These are phyloP conservation scores for Himalopsyche phryganea DNA, from an alignment of 1,140 invertebrate species.

Conservation along the genomic window DNA sequence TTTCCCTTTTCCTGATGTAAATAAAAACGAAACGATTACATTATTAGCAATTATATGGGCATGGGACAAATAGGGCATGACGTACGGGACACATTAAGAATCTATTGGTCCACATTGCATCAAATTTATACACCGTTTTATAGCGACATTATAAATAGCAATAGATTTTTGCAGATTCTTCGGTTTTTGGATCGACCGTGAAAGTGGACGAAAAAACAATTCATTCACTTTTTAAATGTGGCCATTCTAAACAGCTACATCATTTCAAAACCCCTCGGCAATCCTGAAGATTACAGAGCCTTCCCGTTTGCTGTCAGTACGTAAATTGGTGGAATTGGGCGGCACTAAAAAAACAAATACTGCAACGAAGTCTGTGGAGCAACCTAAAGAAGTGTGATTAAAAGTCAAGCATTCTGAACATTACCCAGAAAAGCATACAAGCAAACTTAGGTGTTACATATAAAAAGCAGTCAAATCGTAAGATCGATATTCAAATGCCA, in stretches of 20 bases:
- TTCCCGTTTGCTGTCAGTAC: not conserved
- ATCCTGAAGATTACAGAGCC: not conserved
- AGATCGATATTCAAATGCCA: slow-evolving; percentile 6
- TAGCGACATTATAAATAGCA: not conserved
- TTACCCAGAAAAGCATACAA: slow-evolving; percentile 6
- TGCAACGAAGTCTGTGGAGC: not conserved
- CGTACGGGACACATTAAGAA: not conserved
- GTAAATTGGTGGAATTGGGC: not conserved
- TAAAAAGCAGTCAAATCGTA: slow-evolving; percentile 11
- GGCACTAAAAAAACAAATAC: slow-evolving; percentile 6
- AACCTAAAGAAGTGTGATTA: not conserved
- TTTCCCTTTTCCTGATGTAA: not conserved
- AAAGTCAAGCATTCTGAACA: slow-evolving; percentile 11
- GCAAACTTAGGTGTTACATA: slow-evolving; percentile 12
- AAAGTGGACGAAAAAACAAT: slow-evolving; percentile 1
- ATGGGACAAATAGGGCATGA: not conserved
- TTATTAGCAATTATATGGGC: not conserved
- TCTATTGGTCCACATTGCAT: not conserved
- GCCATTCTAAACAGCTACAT: slow-evolving; percentile 4
- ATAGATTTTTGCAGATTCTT: not conserved
- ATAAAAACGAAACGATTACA: not conserved
- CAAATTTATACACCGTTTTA: not conserved
- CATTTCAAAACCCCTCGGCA: slow-evolving; percentile 1
- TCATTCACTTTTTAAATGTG: slow-evolving; percentile 3
- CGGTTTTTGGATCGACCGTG: not conserved